Evolutionary conservation across 2,888 invertebrate genomes (phyloP).

Genomic region (Limenitis camilla): DNA sequence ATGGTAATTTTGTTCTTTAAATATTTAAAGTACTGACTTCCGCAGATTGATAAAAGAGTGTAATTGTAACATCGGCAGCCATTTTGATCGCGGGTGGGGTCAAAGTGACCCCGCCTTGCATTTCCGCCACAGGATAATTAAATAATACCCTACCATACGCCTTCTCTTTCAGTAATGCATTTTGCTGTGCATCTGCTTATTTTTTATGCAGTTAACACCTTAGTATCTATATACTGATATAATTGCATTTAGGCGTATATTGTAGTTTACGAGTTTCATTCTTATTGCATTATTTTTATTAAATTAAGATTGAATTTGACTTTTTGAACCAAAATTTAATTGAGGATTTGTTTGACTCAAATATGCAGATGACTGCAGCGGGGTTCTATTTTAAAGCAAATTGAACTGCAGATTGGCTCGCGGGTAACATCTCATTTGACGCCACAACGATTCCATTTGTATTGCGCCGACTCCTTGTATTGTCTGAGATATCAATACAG

Average conservation of each 20-base stretch:
- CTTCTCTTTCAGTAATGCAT: constrained; percentile 56
- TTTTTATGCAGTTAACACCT: neutral
- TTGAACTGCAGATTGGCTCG: constrained; percentile 65
- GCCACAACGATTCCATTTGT: constrained; percentile 65
- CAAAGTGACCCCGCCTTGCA: constrained; percentile 67
- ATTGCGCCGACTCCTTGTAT: constrained; percentile 45
- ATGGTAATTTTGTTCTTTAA: constrained; percentile 33
- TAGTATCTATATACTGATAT: no score
- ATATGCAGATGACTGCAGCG: constrained; percentile 30
- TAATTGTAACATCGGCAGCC: constrained; percentile 66
- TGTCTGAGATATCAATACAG: constrained; percentile 44
- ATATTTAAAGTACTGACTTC: constrained; percentile 46
- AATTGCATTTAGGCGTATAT: no score
- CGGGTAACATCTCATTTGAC: constrained; percentile 64
- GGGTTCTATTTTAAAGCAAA: constrained; percentile 66
- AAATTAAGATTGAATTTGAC: no score
- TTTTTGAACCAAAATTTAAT: no score
- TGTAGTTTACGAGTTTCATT: no score
- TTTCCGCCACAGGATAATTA: constrained; percentile 70
- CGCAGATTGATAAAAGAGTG: constrained; percentile 49
- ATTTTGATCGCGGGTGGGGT: constrained; percentile 72
- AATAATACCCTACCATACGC: constrained; percentile 65
- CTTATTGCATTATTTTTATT: no score
- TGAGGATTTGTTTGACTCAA: neutral
- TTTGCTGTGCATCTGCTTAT: constrained; percentile 42